phyloP scores from a whole-genome alignment of 2,797 vertebrate genomes.

The Eospalax fontanierii region DNA sequence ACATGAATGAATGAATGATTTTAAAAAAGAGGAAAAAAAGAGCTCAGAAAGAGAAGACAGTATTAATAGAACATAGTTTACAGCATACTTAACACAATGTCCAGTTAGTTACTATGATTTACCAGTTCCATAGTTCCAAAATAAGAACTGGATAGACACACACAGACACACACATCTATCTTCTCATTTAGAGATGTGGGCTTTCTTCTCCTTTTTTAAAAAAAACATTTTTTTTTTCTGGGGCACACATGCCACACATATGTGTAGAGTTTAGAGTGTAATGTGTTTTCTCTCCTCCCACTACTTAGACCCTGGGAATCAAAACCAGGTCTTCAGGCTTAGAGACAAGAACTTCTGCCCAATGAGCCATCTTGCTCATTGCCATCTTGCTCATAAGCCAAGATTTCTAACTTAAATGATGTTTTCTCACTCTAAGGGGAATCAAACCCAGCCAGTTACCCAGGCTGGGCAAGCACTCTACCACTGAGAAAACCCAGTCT shows the following conservation, averaged over 20 bases:
- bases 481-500: background rate
- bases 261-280: too few relatives aligned
- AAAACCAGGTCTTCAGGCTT: background rate
- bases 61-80: background rate
- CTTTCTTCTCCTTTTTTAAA: background rate
- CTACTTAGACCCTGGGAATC: background rate
- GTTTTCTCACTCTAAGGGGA: background rate
- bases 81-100: background rate
- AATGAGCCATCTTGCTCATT: too few relatives aligned
- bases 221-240: background rate
- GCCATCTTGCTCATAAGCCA: background rate
- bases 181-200: background rate
- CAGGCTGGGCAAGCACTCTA: background rate
- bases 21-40: background rate
- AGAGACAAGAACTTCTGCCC: background rate
- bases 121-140: slow-evolving; percentile 29
- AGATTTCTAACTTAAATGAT: slow-evolving; percentile 35
- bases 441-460: background rate
- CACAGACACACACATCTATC: too few relatives aligned
- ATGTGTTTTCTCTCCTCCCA: background rate
- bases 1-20: background rate
- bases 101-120: background rate
- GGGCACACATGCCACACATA: background rate
- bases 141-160: slow-evolving; percentile 4
- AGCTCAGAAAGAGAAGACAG: background rate